Conservation (phyloP, 1,140 invertebrate species). For the Eciton burchellii region DNA sequence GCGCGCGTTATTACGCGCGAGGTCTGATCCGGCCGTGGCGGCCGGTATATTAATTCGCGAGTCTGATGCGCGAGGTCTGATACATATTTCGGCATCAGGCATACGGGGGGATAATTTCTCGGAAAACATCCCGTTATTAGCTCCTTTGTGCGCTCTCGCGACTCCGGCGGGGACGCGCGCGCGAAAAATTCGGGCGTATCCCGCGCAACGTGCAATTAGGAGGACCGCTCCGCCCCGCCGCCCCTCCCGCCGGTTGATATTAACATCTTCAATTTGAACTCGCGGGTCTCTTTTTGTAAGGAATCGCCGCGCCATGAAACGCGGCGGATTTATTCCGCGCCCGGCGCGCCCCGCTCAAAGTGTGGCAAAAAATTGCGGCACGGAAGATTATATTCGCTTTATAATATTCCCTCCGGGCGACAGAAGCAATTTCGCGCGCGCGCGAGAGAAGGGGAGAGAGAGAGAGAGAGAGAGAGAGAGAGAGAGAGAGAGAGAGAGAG, state of each 20-base stretch:
- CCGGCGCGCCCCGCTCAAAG: neutral
- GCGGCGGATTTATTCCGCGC: constrained; percentile 29
- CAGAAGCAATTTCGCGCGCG: constrained; percentile 52
- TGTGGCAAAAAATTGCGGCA: constrained; percentile 20
- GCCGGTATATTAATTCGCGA: neutral
- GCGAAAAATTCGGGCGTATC: constrained; percentile 44
- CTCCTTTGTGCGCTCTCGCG: constrained; percentile 13
- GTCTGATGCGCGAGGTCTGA: too few species aligned
- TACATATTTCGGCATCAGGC: constrained; percentile 20
- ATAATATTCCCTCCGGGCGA: constrained; percentile 48
- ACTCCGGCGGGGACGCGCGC: constrained; percentile 20
- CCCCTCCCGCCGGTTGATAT: neutral
- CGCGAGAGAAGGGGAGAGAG: too few species aligned
- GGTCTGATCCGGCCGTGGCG: too few species aligned
- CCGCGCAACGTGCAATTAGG: constrained; percentile 33
- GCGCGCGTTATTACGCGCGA: neutral
- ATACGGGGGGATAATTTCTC: too few species aligned
- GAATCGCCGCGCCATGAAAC: constrained; percentile 9
- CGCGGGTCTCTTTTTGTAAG: constrained; percentile 32
- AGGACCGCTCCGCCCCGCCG: too few species aligned
- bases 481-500: too few species aligned
- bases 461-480: too few species aligned
- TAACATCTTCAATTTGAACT: constrained; percentile 41
- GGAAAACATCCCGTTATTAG: constrained; percentile 42
- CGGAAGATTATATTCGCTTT: constrained; percentile 54